Conservation (phyloP, 2,797 vertebrate species). For the Protonibea diacanthus region DNA sequence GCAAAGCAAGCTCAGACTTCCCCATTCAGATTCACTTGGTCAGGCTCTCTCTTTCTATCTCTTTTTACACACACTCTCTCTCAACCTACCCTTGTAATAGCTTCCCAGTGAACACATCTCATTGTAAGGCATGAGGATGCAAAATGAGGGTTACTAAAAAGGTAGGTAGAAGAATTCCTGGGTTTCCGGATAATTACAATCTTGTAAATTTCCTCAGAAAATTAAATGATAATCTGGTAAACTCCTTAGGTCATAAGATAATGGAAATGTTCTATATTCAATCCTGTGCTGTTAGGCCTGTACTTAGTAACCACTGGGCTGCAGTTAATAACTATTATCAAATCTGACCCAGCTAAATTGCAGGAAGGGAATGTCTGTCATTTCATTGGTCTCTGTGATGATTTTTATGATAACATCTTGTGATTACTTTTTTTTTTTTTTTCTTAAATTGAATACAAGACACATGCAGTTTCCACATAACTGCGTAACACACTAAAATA, state of each 20-base stretch:
- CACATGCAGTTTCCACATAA: not conserved
- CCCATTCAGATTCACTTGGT: slow-evolving; percentile 16
- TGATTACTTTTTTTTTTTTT: not conserved
- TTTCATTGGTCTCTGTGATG: slow-evolving; percentile 32
- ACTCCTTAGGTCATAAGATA: slow-evolving; percentile 65
- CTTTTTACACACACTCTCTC: not conserved
- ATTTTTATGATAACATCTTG: slow-evolving; percentile 18
- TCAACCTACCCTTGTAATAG: slow-evolving; percentile 39
- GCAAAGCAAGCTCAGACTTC: not conserved
- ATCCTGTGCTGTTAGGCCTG: slow-evolving; percentile 50
- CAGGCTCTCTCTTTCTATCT: not conserved
- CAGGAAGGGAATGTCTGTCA: slow-evolving; percentile 28
- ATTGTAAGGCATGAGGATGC: slow-evolving; percentile 31
- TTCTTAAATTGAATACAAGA: slow-evolving; percentile 4
- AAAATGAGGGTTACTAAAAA: slow-evolving; percentile 24
- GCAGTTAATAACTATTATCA: slow-evolving; percentile 54
- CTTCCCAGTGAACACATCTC: slow-evolving; percentile 29
- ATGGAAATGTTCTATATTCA: slow-evolving; percentile 61
- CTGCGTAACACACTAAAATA: not conserved
- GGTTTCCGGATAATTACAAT: slow-evolving; percentile 60
- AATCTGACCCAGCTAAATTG: slow-evolving; percentile 49
- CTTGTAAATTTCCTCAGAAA: slow-evolving; percentile 56
- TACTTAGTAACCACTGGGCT: slow-evolving; percentile 51
- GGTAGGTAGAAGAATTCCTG: slow-evolving; percentile 40
- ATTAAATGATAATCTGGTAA: slow-evolving; percentile 67